Conservation (phyloP, 1,140 invertebrate species). For the Drosophila prosaltans region DNA sequence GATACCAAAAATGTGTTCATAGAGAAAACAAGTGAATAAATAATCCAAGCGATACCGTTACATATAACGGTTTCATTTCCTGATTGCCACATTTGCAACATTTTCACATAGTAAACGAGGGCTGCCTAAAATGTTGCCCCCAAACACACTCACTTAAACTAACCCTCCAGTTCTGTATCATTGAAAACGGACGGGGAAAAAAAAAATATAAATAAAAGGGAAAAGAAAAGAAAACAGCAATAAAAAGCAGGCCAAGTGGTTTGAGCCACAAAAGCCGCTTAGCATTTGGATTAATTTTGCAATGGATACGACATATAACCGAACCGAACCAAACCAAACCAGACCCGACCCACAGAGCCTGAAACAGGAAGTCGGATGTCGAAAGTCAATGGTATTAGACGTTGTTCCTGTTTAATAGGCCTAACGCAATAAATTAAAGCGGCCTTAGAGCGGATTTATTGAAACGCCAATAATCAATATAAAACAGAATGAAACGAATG, state of each 20-base stretch:
- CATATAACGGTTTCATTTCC: no score
- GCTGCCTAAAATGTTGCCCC: no score
- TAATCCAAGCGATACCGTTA: no score
- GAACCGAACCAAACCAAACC: no score
- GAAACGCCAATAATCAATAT: slow-evolving; percentile 66
- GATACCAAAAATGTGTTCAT: no score
- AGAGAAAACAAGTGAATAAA: no score
- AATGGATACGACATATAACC: background rate
- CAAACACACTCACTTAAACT: no score
- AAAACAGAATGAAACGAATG: slow-evolving; percentile 8
- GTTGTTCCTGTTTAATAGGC: slow-evolving; percentile 50
- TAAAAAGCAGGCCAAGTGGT: slow-evolving; percentile 31
- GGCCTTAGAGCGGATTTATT: slow-evolving; percentile 65
- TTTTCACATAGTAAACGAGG: no score
- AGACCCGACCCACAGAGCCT: background rate
- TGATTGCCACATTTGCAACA: no score
- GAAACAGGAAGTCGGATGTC: background rate
- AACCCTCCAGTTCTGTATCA: no score
- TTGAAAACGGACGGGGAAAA: no score
- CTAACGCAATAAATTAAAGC: slow-evolving; percentile 67
- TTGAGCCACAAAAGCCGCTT: slow-evolving; percentile 34
- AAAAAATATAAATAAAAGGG: no score
- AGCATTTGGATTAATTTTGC: slow-evolving; percentile 20
- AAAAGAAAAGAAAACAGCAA: slow-evolving; percentile 18
- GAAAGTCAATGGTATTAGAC: slow-evolving; percentile 18